Base-by-base conservation (phyloP, 2,113 vertebrate species). In the Hypomesus transpacificus region DNA sequence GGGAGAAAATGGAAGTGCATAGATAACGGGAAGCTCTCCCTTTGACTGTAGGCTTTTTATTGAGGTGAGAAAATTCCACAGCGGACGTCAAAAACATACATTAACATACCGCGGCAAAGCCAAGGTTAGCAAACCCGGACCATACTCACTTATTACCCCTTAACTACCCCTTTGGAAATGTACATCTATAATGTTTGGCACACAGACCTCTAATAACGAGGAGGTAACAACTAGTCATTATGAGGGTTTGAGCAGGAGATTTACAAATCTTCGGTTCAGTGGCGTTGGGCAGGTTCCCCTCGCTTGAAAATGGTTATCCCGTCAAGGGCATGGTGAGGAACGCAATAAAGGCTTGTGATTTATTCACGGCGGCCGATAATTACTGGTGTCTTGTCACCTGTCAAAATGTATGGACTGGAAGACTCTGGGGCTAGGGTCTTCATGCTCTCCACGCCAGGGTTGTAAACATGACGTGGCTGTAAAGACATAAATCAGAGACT, bases 131-230 rank as follows among this genome's bases (percentile, higher is more conserved):
- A 73, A 85, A 85, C 86, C 82, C 54, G 73, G 87, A 88, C 84
- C 77, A 75, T 89, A 91, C 89, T 91, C 87, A 88, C 89, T 92
- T 91, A 92, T 92, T 92, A 92, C 69, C 78, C 78, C 69, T 65
- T 88, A 91, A 92, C 87, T 82, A 91, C 84, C 88, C 83, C 89
- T 88, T 89, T 88, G 89, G 86, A 89, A 90, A 90, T 85, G 87
- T 81, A 87, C 85, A 90, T 92, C 89, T 89, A 91, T 90, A 92
- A 92, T 66, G 67, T 86, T 88, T 87, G 90, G 85, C 84, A 83
- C 87, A 87, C 88, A 92, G 89, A 90, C 90, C 91, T 91, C 89
- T 92, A 92, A 92, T 92, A 91, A 92, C 81, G 85, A 86, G 77
- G 73, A 53, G 72, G 81, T 89, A 89, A 91, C 91, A 92, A 91